Evolutionary conservation across 2,888 invertebrate species (phyloP), one percentile per base, ranked within the genome.

Genomic region (Aspidapion aeneum): DNA sequence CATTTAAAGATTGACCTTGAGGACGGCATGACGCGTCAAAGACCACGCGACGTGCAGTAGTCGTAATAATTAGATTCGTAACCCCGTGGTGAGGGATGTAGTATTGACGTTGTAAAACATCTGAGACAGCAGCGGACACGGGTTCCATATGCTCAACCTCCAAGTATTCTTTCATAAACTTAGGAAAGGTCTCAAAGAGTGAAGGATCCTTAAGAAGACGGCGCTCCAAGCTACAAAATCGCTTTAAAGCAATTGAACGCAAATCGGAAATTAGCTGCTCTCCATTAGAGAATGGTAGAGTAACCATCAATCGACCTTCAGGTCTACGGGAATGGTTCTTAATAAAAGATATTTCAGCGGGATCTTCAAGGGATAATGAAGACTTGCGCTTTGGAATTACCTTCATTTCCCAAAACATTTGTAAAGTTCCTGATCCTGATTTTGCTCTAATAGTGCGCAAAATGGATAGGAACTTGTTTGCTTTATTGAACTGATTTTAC

Each of bases 61-160:
- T n/a, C n/a, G n/a, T n/a, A n/a, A n/a, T n/a, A n/a, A n/a, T n/a
- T n/a, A n/a, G n/a, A 52, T 52, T 52, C 52, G 52, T 52, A 17
- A 52, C 52, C 5, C 52, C 52, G n/a, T 52, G 52, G 52, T 52
- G 52, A n/a, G 52, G 52, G 52, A 52, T 52, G 19, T 52, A 52
- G 52, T 18, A 52, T 52, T n/a, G n/a, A n/a, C n/a, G n/a, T n/a
- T n/a, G n/a, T n/a, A n/a, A n/a, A n/a, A n/a, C n/a, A n/a, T n/a
- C n/a, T 18, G 52, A 52, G 19, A 52, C 52, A 52, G 52, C 7
- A 52, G 52, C 52, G 52, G 18, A 52, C 52, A 52, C 52, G 7
- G 19, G 52, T 52, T 52, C 52, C 52, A 52, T 52, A 52, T 52
- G 52, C 17, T 52, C 52, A 17, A 52, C 7, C 52, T 52, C 5